Base-by-base conservation (phyloP, 2,113 vertebrate genomes). In the Campylomormyrus tamandua region DNA sequence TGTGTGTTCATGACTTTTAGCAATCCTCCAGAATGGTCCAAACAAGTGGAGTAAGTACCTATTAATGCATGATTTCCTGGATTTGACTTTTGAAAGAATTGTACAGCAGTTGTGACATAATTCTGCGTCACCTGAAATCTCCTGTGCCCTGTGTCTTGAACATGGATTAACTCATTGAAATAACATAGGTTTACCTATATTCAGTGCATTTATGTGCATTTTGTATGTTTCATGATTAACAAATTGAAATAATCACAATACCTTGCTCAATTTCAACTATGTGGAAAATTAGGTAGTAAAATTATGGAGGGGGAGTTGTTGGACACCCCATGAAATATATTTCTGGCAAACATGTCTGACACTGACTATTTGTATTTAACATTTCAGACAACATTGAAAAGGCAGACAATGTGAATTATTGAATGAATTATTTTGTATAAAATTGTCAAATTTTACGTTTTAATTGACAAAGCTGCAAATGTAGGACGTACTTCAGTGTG, bases 1-100 rank as follows among this genome's bases (percentile, higher is more conserved):
- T 98, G 97, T 93, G 97, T 98, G 86, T 98, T 98, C 96, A 98
- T 98, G 97, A 98, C 97, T 92, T 97, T 98, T 95, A 98, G 96
- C 95, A 97, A 98, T 94, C 97, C 97, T 62, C 97, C 97, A 0
- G 97, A 98, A 27, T 98, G 97, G 97, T 97, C 97, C 5, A 98
- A 98, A 95, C 97, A 98, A 93, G 97, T 98, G 94, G 97, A 98
- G 97, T 98, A 96, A 98, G 94, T 95, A 95, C 52, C 31, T 80
- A 21, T 39, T 42, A 39, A 42, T 42, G 35, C 74, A 80, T 42
- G 74, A 17, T 80, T 80, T 17, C 15, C 31, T 80, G 31, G 5
- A 80, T 35, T 80, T 42, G 13, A 42, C 74, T 77, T 27, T 74
- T 13, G 9, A 74, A 74, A 74, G 66, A 74, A 35, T 35, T 39